Evolutionary conservation across 2,797 vertebrate species (phyloP).

Genomic region (Podarcis lilfordi): DNA sequence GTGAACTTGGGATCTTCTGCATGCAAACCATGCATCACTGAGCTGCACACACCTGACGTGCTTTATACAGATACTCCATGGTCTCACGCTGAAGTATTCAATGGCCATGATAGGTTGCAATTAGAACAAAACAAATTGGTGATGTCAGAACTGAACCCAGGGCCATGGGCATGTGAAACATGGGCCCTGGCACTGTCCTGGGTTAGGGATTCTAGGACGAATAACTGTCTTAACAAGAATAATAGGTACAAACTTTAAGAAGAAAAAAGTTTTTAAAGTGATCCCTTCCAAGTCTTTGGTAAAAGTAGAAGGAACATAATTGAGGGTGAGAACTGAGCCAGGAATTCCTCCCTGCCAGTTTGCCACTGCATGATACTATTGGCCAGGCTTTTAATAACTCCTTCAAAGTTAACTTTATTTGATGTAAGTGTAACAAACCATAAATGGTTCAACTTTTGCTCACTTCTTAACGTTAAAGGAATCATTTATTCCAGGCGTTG

Average conservation of each 20-base stretch:
- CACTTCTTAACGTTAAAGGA: conserved; percentile 44
- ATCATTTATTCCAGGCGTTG: conserved; percentile 11
- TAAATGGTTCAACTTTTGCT: conserved; percentile 12
- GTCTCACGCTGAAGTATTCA: not conserved
- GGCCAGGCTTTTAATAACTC: conserved; percentile 38
- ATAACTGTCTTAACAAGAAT: not conserved
- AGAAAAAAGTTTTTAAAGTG: not conserved
- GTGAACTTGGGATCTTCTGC: too few species aligned
- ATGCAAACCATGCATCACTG: not conserved
- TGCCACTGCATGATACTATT: not conserved
- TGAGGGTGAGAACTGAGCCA: not conserved
- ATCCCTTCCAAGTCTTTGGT: too few species aligned
- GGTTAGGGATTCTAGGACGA: not conserved
- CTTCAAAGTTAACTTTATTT: conserved; percentile 42
- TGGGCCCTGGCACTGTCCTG: not conserved
- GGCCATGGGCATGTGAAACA: too few species aligned
- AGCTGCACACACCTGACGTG: not conserved
- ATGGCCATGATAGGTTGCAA: too few species aligned
- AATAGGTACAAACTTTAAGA: not conserved
- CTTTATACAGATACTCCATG: not conserved
- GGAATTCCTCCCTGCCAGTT: not conserved
- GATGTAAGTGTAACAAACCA: conserved; percentile 44
- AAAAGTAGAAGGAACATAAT: not conserved
- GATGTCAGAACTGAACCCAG: not conserved
- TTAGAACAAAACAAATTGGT: too few species aligned